A percentile compares a stretch with the other conserved stretches of the same genome.
phyloP scores from a whole-genome alignment of 2,888 invertebrate species.

The Meloe dianella region DNA sequence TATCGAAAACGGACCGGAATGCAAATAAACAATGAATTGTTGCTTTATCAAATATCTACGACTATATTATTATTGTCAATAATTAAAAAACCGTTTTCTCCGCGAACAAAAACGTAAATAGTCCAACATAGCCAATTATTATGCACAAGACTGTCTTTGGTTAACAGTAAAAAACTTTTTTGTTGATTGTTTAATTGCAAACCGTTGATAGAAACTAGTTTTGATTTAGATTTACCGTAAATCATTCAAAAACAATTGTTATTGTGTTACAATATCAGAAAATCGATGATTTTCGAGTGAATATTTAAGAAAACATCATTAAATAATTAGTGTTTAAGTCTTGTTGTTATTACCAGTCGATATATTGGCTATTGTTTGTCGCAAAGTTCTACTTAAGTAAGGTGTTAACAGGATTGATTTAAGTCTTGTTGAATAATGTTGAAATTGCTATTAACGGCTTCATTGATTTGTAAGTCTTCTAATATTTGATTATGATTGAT shows the following conservation, averaged over 20 bases:
- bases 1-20: too few species aligned
- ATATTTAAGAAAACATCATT: background rate
- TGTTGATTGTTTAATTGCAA: slow-evolving; percentile 25
- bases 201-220: slow-evolving; percentile 22
- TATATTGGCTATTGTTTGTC: background rate
- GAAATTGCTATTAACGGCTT: background rate
- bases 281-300: background rate
- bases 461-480: background rate
- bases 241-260: slow-evolving; percentile 17
- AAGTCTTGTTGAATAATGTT: background rate
- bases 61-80: too few species aligned
- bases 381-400: background rate
- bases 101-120: background rate
- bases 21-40: too few species aligned
- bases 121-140: slow-evolving; percentile 32
- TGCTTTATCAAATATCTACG: too few species aligned
- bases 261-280: slow-evolving; percentile 27
- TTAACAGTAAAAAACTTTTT: slow-evolving; percentile 42
- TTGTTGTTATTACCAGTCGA: background rate
- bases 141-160: slow-evolving; percentile 42
- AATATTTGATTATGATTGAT: background rate
- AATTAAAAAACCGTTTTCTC: background rate
- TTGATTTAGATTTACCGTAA: slow-evolving; percentile 14
- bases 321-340: background rate
- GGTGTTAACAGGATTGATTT: background rate